Conservation (phyloP, 2,797 vertebrate genomes). For the Anomalospiza imberbis region DNA sequence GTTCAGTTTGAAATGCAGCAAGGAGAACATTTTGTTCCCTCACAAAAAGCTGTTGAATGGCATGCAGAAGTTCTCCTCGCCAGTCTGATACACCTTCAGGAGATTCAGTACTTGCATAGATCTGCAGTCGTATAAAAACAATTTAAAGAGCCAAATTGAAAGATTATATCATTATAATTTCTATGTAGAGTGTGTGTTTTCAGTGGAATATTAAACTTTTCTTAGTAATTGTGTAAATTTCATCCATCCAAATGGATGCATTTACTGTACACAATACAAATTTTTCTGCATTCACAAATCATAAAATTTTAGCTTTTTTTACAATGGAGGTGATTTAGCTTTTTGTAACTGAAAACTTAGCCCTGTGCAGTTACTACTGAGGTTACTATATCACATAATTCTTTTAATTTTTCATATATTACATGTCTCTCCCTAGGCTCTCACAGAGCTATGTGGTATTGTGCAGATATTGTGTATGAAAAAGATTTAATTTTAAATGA, state of each 20-base stretch:
- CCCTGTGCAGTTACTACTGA: background rate
- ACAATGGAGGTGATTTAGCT: background rate
- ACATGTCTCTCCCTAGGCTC: background rate
- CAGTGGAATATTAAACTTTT: background rate
- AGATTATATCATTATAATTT: background rate
- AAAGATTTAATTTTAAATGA: background rate
- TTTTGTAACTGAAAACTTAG: background rate
- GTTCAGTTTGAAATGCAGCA: conserved; percentile 79
- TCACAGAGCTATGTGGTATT: background rate
- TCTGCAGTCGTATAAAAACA: conserved; percentile 50
- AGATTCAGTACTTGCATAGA: conserved; percentile 46
- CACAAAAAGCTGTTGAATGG: conserved; percentile 85
- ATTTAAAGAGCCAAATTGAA: background rate
- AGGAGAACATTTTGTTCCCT: conserved; percentile 82
- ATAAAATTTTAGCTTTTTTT: background rate
- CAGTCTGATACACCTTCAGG: conserved; percentile 77
- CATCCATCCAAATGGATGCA: background rate
- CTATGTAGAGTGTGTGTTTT: background rate
- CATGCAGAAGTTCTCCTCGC: conserved; percentile 84
- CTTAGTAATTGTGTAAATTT: background rate
- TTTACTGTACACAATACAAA: background rate
- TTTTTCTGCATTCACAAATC: background rate
- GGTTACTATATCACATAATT: background rate
- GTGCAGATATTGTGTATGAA: background rate
- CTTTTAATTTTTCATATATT: background rate